Evolutionary conservation across 2,113 vertebrate genomes (phyloP), one percentile per base, ranked within the genome.

Genomic region (Cathartes aura): DNA sequence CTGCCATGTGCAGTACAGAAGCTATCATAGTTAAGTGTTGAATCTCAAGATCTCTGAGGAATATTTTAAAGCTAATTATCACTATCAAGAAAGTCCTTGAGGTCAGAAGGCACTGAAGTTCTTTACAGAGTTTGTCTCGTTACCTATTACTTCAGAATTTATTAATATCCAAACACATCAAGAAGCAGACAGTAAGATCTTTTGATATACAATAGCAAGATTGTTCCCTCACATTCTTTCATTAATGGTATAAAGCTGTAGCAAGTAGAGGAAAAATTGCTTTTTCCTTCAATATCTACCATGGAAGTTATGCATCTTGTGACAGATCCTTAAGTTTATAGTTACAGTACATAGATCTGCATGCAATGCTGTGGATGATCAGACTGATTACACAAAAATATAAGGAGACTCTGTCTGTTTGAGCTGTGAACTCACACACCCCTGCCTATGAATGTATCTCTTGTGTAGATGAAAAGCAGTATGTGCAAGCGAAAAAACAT

Each of bases 41-140:
- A 72, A 93, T 97, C 59, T 96, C 75, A 67, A 38, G 74, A 95
- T 76, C 85, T 87, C 83, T 34, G 87, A 78, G 93, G 91, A 96
- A 89, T 98, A 97, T 96, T 97, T 98, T 97, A 94, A 96, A 97
- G 78, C 76, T 98, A 96, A 97, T 98, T 98, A 97, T 96, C 96
- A 45, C 89, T 72, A 80, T 83, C 72, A 95, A 95, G 93, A 42
- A 97, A 93, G 79, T 93, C 66, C 89, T 95, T 93, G 89, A 97
- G 87, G 70, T 97, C 89, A 88, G 89, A 94, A 97, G 59, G n/a
- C 87, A 94, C 68, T 73, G 70, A 91, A 79, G 58, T 93, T 96
- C 60, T 97, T 30, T 93, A 50, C 90, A 93, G 63, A 79, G 43
- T 82, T 93, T 87, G 82, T 95, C 59, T 94, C 91, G 79, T 75